A percentile compares a stretch with the other conserved stretches of the same genome.
phyloP scores from a whole-genome alignment of 2,797 vertebrate species.

The Microctenopoma lineatum region DNA sequence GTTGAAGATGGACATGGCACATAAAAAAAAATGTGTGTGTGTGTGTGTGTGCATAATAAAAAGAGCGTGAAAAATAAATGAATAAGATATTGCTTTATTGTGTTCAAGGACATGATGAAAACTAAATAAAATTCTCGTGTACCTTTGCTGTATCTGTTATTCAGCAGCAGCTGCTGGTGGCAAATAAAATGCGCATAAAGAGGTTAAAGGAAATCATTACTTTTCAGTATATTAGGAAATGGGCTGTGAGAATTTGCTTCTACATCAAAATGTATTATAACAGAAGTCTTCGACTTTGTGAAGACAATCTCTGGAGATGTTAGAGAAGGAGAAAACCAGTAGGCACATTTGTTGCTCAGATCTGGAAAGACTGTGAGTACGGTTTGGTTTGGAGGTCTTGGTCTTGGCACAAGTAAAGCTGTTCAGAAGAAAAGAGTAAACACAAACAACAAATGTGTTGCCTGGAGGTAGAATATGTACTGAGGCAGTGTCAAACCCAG shows the following conservation, averaged over 20 bases:
- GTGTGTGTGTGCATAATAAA: conserved; percentile 12
- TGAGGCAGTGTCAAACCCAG: conserved; percentile 39
- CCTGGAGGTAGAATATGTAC: conserved; percentile 48
- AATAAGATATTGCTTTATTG: conserved; percentile 6
- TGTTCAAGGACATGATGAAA: conserved; percentile 1
- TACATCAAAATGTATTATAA: background rate
- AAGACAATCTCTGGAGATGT: background rate
- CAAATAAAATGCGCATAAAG: conserved; percentile 20
- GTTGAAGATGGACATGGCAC: background rate
- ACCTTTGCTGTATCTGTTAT: background rate
- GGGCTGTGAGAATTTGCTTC: background rate
- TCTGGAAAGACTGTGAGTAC: conserved; percentile 5
- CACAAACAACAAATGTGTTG: conserved; percentile 40
- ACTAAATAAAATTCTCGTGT: background rate
- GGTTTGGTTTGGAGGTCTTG: conserved; percentile 12
- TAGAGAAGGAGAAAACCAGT: background rate
- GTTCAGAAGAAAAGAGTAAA: conserved; percentile 41
- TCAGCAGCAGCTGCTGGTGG: background rate
- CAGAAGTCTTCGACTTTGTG: background rate
- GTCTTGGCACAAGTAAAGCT: conserved; percentile 27
- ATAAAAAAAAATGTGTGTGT: conserved; percentile 11
- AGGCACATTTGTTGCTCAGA: conserved; percentile 9
- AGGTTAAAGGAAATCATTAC: conserved; percentile 21
- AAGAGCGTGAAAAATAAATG: conserved; percentile 30
- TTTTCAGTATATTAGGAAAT: background rate